phyloP scores from a whole-genome alignment of 2,113 vertebrate genomes.

The Brachypteracias leptosomus region DNA sequence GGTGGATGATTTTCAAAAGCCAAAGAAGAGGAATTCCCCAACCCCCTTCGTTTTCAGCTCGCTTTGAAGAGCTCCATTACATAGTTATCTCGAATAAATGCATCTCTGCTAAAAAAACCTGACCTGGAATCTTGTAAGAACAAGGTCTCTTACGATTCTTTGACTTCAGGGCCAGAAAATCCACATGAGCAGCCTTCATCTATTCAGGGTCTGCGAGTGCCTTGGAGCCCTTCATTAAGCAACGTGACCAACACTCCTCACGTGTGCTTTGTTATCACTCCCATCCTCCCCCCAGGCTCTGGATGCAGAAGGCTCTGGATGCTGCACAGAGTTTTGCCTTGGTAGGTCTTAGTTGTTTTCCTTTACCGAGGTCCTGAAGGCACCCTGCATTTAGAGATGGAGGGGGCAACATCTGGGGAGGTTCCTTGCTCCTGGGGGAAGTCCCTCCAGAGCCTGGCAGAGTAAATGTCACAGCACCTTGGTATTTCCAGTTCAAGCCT shows the following conservation, averaged over 20 bases:
- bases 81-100: neutral
- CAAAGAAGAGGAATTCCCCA: neutral
- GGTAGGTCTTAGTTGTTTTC: neutral
- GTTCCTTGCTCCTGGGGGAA: neutral
- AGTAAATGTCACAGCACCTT: neutral
- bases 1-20: neutral
- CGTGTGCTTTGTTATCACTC: neutral
- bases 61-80: neutral
- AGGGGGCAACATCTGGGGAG: neutral
- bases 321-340: neutral
- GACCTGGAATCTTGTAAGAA: constrained; percentile 17
- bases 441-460: neutral
- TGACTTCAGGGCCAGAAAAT: constrained; percentile 32
- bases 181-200: neutral
- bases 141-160: neutral
- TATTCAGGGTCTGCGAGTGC: neutral
- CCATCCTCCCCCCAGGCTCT: neutral
- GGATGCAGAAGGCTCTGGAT: neutral
- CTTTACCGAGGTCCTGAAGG: neutral
- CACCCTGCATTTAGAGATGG: neutral
- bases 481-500: neutral
- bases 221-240: constrained; percentile 6
- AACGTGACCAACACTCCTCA: neutral
- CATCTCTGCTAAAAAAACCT: neutral
- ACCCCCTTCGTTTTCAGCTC: neutral